Conservation (phyloP, 2,113 vertebrate genomes). For the Neodon shergylaensis region DNA sequence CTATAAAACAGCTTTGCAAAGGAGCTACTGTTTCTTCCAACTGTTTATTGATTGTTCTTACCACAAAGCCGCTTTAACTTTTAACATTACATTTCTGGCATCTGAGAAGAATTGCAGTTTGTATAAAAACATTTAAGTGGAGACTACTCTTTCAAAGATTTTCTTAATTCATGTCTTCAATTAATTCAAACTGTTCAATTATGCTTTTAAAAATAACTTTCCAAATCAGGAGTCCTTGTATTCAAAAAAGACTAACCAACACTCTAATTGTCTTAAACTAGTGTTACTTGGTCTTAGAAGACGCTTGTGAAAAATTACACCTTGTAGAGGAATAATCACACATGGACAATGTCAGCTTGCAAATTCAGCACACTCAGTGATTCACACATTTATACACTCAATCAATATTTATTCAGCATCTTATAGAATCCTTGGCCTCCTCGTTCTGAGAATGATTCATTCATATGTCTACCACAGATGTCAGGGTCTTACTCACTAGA, state of each 20-base stretch:
- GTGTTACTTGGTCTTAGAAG: conserved; percentile 20
- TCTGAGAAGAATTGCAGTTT: conserved; percentile 14
- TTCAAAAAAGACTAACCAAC: conserved; percentile 35
- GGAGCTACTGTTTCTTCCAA: neutral
- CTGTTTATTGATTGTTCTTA: neutral
- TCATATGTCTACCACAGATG: neutral
- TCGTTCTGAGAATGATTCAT: neutral
- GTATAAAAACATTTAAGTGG: neutral
- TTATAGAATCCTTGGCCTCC: neutral
- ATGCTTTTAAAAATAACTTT: neutral
- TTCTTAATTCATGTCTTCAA: conserved; percentile 42
- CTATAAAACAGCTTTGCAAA: neutral
- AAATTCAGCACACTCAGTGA: neutral
- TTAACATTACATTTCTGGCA: neutral
- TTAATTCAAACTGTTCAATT: conserved; percentile 35
- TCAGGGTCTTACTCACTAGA: neutral
- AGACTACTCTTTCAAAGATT: neutral
- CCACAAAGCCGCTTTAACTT: neutral
- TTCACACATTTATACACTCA: neutral
- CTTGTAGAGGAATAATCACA: neutral
- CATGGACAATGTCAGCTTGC: too few relatives aligned
- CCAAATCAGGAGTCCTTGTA: neutral
- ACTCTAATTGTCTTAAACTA: neutral
- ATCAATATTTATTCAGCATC: neutral
- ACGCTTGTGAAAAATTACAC: neutral